These are phyloP conservation scores for Tenrec ecaudatus DNA, from an alignment of 2,113 vertebrate species.

Conservation along the genomic window DNA sequence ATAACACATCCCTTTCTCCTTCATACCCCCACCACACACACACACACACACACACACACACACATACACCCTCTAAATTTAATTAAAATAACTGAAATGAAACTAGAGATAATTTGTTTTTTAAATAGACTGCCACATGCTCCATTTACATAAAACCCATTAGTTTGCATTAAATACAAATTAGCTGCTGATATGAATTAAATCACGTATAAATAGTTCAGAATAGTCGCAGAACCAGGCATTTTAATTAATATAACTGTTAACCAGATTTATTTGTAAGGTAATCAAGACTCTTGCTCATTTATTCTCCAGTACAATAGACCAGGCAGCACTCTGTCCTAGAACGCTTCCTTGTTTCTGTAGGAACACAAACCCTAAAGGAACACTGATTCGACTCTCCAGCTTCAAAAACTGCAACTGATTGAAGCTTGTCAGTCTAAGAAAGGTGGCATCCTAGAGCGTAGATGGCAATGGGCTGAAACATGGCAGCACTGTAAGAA, in stretches of 20 bases:
- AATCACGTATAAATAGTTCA: slow-evolving; percentile 89
- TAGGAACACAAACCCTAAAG: slow-evolving; percentile 39
- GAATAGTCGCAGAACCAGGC: slow-evolving; percentile 84
- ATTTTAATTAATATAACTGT: slow-evolving; percentile 89
- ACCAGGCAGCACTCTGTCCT: slow-evolving; percentile 58
- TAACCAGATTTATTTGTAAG: slow-evolving; percentile 88
- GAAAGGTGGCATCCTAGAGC: neutral
- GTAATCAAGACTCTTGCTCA: slow-evolving; percentile 86
- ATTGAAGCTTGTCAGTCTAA: slow-evolving; percentile 14
- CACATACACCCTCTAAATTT: slow-evolving; percentile 88
- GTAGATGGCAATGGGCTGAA: neutral
- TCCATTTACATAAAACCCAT: slow-evolving; percentile 93
- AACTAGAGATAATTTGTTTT: slow-evolving; percentile 92
- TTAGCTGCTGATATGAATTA: slow-evolving; percentile 91
- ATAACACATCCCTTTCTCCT: slow-evolving; percentile 84
- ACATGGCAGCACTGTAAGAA: neutral
- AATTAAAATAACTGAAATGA: slow-evolving; percentile 93
- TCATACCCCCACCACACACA: slow-evolving; percentile 80
- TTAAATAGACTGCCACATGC: slow-evolving; percentile 92
- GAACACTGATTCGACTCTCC: slow-evolving; percentile 16
- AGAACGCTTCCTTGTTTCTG: slow-evolving; percentile 58
- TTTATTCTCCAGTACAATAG: slow-evolving; percentile 83
- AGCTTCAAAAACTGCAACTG: slow-evolving; percentile 41
- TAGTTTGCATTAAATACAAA: slow-evolving; percentile 92
- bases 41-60: slow-evolving; percentile 83